Evolutionary conservation across 1,140 invertebrate genomes (phyloP), one percentile per base, ranked within the genome.

Genomic region (Papilio polyxenes): DNA sequence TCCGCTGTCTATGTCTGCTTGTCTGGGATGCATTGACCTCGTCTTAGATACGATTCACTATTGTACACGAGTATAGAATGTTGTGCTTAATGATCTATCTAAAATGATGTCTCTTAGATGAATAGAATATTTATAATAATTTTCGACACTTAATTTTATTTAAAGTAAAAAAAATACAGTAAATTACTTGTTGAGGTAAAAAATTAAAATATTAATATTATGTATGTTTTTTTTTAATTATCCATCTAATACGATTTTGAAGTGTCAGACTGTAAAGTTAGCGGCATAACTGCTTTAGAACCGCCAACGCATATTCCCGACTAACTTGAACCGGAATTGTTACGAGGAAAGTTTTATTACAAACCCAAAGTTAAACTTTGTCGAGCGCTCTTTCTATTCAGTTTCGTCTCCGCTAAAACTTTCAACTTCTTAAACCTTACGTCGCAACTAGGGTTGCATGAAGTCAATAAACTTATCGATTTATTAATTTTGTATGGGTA

Each of bases 351-450:
- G 56, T 80, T 80, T 80, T 80, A 80, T 80, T 80, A 80, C 78
- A 65, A 79, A 80, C 59, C n/a, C 44, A 65, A 80, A 80, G 78
- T 62, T 65, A 49, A 80, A 80, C 78, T 80, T 69, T 69, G 78
- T 69, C 37, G 31, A 65, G 59, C 77, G 49, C 56, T 62, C 37
- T 69, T 44, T 80, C 78, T 74, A 81, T 83, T 84, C 77, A 81
- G 72, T 84, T 82, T 83, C 49, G 82, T 75, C 81, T 76, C 79
- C 65, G 83, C 59, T 78, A 86, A 75, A 83, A 83, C 84, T 82
- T 31, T 78, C 48, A 82, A 85, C 77, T 81, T 74, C 80, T 84
- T 81, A 80, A 82, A 81, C 82, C 84, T 83, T 82, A 37, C 65
- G 31, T 69, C 65, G 65, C 65, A 69, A 69, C 65, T 37, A 69